A percentile compares a stretch with the other conserved stretches of the same genome.
Evolutionary conservation across 2,113 vertebrate genomes (phyloP).

Genomic region (Gopherus flavomarginatus): DNA sequence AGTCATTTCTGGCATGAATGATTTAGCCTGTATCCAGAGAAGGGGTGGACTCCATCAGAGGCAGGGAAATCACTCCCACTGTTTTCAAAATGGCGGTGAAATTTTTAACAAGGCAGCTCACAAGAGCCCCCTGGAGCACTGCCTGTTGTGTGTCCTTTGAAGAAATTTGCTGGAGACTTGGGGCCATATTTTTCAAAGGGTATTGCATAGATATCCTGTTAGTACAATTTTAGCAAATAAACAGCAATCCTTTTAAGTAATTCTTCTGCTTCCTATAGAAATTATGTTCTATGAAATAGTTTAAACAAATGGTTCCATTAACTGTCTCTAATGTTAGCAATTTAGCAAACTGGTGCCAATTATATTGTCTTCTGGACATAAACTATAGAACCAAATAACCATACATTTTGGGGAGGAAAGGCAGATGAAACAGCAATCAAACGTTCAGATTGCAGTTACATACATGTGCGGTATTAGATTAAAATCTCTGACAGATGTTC

Average conservation of each 20-base stretch:
- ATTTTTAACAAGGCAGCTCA: conserved; percentile 55
- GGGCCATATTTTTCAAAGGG: conserved; percentile 59
- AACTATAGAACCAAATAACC: neutral
- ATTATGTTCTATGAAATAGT: neutral
- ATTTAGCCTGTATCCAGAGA: conserved; percentile 50
- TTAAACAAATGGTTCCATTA: neutral
- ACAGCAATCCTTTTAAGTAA: neutral
- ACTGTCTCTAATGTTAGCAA: neutral
- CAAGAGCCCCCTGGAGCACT: conserved; percentile 57
- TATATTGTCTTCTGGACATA: neutral
- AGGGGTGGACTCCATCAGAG: conserved; percentile 58
- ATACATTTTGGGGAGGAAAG: neutral
- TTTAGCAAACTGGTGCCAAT: neutral
- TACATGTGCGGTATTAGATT: no score
- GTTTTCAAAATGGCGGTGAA: conserved; percentile 55
- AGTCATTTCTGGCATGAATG: conserved; percentile 4
- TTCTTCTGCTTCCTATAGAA: conserved; percentile 1
- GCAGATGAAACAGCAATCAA: no score
- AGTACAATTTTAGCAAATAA: conserved; percentile 39
- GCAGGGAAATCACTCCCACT: conserved; percentile 39
- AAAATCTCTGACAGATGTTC: neutral
- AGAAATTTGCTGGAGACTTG: conserved; percentile 47
- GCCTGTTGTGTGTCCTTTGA: conserved; percentile 43
- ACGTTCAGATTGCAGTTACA: no score
- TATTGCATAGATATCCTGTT: conserved; percentile 4